Base-by-base conservation (phyloP, 2,113 vertebrate species). In the Benitochromis conjunctus region DNA sequence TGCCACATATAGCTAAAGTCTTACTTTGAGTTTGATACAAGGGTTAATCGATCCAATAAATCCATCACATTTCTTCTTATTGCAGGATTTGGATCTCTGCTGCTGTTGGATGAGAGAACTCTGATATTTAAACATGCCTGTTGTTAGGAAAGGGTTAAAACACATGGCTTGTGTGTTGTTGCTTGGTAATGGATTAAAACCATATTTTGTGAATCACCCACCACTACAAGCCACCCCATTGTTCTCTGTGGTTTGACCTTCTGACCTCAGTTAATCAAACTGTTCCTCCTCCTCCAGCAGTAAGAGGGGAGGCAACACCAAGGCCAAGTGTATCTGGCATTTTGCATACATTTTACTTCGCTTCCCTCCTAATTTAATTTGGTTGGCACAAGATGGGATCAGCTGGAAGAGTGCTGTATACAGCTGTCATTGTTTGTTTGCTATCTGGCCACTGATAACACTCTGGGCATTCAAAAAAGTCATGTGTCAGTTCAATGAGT, bases 251-350 rank as follows among this genome's bases (percentile, higher is more conserved):
- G 85, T 82, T 51, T 62, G 81, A 91, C 87, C 85, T 91, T 85
- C 71, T 93, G 94, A 95, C 93, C 93, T 87, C 89, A 77, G 91
- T 93, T 94, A 95, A 96, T 96, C 94, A 95, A 95, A 96, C 90
- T 83, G 89, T 94, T 94, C 92, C 92, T 94, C 90, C 90, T 91
- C 82, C 90, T 80, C 86, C 86, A 86, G 80, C 86, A 79, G 81
- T 86, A 83, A 87, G 80, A 88, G 43, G 90, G 80, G 82, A 88
- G 84, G 80, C 87, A 85, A 88, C 82, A 91, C 86, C 79, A 89
- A 90, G 85, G 89, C 88, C 91, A 94, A 91, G 85, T 79, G 55
- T 41, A 88, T 76, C 80, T 90, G 64, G 69, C 85, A 57, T 85
- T 86, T 62, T 56, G 60, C 46, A 53, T 76, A 76, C 46, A 53